phyloP scores from a whole-genome alignment of 35 echinoderm and acorn worm genomes.

The Acanthaster planci region DNA sequence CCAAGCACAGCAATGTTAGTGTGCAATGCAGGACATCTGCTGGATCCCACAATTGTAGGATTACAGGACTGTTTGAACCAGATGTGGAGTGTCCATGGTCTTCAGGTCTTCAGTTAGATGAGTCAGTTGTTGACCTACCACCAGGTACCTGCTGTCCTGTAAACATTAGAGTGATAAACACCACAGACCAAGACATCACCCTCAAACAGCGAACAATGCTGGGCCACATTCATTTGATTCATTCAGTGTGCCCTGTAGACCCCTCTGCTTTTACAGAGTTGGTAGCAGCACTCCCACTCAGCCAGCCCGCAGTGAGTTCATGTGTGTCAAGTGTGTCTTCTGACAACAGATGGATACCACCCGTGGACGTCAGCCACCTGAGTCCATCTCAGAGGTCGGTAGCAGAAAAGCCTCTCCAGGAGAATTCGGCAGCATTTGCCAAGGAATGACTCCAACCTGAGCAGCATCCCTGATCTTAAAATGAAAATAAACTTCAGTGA shows the following conservation, averaged over 20 bases:
- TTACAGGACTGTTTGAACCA: constrained; percentile 38
- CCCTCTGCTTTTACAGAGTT: background rate
- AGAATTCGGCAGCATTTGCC: constrained; percentile 30
- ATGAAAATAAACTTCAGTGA: constrained; percentile 34
- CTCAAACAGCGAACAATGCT: constrained; percentile 34
- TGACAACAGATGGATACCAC: constrained; percentile 28
- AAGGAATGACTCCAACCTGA: constrained; percentile 27
- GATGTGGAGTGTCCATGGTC: constrained; percentile 19
- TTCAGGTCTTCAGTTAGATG: constrained; percentile 18
- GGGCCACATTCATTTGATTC: constrained; percentile 36
- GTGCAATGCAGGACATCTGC: constrained; percentile 35
- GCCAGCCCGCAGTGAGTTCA: background rate
- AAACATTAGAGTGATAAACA: constrained; percentile 43
- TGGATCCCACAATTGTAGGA: constrained; percentile 15
- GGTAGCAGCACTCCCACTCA: background rate
- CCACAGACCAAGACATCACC: constrained; percentile 10
- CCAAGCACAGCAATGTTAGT: background rate
- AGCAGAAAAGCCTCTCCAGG: background rate
- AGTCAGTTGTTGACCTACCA: constrained; percentile 38
- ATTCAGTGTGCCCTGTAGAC: background rate
- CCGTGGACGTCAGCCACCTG: constrained; percentile 34
- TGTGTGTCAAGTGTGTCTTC: background rate
- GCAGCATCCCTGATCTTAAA: background rate
- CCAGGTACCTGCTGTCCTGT: constrained; percentile 31
- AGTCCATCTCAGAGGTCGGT: background rate